Percentiles rank a stretch among this genome's conserved stretches.
phyloP scores from a whole-genome alignment of 2,113 vertebrate genomes.

The Rissa tridactyla region DNA sequence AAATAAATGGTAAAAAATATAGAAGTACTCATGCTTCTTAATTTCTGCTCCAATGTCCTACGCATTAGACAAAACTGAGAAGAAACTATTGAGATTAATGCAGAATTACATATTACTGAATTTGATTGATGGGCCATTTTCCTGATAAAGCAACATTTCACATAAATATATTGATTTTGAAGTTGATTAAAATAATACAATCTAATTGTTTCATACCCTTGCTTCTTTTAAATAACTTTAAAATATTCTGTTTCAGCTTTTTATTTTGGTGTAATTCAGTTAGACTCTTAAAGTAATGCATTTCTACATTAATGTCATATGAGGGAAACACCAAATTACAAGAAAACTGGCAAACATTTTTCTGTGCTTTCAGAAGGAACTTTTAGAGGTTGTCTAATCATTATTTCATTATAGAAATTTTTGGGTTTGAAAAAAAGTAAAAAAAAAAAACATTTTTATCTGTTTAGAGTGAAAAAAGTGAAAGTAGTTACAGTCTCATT shows the following conservation, averaged over 20 bases:
- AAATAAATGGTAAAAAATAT: neutral
- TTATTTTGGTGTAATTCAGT: neutral
- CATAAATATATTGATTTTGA: neutral
- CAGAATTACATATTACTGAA: neutral
- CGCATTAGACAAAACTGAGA: neutral
- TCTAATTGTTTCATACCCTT: neutral
- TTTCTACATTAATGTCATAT: neutral
- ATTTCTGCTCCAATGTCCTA: neutral
- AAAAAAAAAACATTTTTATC: neutral
- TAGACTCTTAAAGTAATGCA: neutral
- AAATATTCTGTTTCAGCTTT: neutral
- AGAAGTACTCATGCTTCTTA: neutral
- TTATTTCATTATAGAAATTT: neutral
- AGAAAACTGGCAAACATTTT: neutral
- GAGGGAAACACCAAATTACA: neutral
- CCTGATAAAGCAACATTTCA: neutral
- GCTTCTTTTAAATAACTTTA: neutral
- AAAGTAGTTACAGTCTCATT: neutral
- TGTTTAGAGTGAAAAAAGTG: neutral
- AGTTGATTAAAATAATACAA: neutral
- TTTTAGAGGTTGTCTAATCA: neutral
- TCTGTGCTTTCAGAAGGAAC: neutral
- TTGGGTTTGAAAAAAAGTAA: accelerated
- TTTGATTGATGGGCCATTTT: neutral
- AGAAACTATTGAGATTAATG: neutral